A percentile compares a stretch with the other conserved stretches of the same genome.
phyloP scores from a whole-genome alignment of 2,113 vertebrate genomes.

The Cavia porcellus region DNA sequence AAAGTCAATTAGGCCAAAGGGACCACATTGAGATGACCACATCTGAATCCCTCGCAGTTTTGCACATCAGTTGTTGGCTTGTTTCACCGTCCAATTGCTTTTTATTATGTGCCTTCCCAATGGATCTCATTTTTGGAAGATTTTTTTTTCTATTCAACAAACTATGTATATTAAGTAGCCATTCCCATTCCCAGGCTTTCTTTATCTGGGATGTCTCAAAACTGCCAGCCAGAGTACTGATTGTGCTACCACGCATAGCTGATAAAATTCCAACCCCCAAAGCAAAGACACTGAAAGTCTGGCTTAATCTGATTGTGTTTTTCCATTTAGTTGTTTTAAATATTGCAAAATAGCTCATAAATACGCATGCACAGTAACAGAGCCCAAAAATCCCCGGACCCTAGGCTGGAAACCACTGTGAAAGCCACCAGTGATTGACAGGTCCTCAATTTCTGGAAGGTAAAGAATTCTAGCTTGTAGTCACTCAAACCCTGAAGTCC shows the following conservation, averaged over 20 bases:
- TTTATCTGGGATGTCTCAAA: slow-evolving; percentile 66
- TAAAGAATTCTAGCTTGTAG: background rate
- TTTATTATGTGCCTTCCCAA: slow-evolving; percentile 9
- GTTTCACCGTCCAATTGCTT: background rate
- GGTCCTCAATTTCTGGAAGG: background rate
- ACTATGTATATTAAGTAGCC: slow-evolving; percentile 57
- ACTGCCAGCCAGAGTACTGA: background rate
- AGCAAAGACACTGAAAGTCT: slow-evolving; percentile 57
- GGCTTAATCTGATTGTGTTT: slow-evolving; percentile 31
- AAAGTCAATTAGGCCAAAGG: background rate
- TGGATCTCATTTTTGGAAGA: slow-evolving; percentile 45
- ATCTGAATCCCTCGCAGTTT: background rate
- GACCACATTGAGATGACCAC: background rate
- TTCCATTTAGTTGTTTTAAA: slow-evolving; percentile 55
- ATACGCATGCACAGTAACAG: background rate
- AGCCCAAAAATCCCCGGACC: background rate
- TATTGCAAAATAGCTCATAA: background rate
- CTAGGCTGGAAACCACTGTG: background rate
- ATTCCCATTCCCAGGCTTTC: slow-evolving; percentile 54
- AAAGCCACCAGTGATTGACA: background rate
- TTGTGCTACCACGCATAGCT: background rate
- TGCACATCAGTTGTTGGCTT: background rate
- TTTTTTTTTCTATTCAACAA: slow-evolving; percentile 46
- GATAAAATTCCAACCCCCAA: slow-evolving; percentile 65
- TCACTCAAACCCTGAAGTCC: background rate